phyloP scores from a whole-genome alignment of 2,888 invertebrate species.

The Toxonevra muliebris region DNA sequence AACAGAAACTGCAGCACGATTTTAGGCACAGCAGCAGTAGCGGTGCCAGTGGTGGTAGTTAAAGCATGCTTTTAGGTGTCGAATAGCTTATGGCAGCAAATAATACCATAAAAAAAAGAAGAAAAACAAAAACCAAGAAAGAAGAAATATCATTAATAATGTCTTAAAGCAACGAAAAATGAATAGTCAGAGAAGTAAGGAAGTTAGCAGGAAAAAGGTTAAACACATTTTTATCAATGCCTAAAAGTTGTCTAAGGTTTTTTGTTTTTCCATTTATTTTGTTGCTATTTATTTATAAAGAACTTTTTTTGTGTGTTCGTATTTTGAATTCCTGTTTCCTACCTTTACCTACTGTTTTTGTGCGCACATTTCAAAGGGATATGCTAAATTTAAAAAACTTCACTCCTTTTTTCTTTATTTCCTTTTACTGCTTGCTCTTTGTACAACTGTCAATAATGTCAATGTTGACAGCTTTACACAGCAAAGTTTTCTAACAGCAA shows the following conservation, averaged over 20 bases:
- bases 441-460: constrained; percentile 22
- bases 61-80: background rate
- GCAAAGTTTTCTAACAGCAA: constrained; percentile 6
- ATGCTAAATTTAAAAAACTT: too few species aligned
- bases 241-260: background rate
- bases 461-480: constrained; percentile 19
- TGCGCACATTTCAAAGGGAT: too few species aligned
- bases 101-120: background rate
- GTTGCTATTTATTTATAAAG: too few species aligned
- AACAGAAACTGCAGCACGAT: background rate
- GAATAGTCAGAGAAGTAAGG: background rate
- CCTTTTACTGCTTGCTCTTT: background rate
- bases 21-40: background rate
- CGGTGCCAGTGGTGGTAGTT: background rate
- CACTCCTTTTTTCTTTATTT: too few species aligned
- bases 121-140: background rate
- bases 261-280: too few species aligned
- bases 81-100: background rate
- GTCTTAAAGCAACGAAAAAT: too few species aligned
- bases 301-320: too few species aligned
- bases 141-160: background rate
- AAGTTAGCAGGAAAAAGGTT: background rate
- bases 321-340: too few species aligned
- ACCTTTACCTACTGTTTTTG: too few species aligned
- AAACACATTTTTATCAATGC: background rate